These are phyloP conservation scores for Hippocampus barbouri DNA, from an alignment of 2,113 vertebrate genomes.

Conservation along the genomic window DNA sequence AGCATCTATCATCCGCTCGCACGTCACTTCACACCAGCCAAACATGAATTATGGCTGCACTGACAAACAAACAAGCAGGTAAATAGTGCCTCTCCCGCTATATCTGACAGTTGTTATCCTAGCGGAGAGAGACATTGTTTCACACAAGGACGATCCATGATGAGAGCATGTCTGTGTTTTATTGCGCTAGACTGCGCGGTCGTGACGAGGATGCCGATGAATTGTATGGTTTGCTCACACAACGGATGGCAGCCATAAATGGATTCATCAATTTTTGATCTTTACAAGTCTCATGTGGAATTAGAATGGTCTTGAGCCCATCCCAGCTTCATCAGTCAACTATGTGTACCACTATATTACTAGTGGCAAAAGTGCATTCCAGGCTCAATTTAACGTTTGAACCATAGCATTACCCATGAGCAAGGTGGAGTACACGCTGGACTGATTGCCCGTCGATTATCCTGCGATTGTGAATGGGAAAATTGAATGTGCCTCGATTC, in stretches of 20 bases:
- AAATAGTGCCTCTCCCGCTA: constrained; percentile 13
- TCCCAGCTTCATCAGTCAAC: neutral
- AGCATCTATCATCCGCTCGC: neutral
- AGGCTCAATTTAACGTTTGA: neutral
- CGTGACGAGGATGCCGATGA: neutral
- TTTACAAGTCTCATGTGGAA: neutral
- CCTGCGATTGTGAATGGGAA: neutral
- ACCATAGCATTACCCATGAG: neutral
- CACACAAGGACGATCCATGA: constrained; percentile 26
- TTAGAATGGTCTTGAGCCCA: neutral
- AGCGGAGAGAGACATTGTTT: neutral
- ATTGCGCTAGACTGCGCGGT: constrained; percentile 1
- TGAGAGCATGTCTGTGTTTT: constrained; percentile 21
- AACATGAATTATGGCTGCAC: constrained; percentile 27
- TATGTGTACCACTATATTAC: neutral
- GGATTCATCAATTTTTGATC: neutral
- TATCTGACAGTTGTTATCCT: neutral
- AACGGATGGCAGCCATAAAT: neutral
- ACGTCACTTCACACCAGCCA: constrained; percentile 16
- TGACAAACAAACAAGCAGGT: constrained; percentile 20
- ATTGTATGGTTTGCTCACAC: neutral
- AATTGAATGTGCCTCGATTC: neutral
- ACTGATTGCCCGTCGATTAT: too few relatives aligned
- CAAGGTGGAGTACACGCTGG: neutral
- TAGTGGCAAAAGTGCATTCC: neutral